Evolutionary conservation across 2,888 invertebrate genomes (phyloP).

Genomic region (Cephus pygmeus): DNA sequence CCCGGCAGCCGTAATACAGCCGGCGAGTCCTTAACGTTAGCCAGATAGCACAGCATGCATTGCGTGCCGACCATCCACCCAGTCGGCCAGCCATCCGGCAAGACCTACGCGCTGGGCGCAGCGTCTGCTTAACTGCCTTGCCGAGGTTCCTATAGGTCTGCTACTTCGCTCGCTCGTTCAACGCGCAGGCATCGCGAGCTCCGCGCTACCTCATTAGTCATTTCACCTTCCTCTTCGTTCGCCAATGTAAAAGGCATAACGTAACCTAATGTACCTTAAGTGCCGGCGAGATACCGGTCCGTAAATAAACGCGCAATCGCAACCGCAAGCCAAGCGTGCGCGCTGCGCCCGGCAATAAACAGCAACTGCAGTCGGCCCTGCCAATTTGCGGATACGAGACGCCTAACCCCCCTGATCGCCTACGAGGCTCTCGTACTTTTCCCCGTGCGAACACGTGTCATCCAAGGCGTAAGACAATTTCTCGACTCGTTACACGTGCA

Average conservation of each 20-base stretch:
- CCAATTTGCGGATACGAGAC: neutral
- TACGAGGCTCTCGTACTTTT: neutral
- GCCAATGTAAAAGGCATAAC: slow-evolving; percentile 31
- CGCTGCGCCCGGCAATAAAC: neutral
- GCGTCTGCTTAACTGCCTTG: slow-evolving; percentile 1
- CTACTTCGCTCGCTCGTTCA: neutral
- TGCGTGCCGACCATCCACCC: slow-evolving; percentile 34
- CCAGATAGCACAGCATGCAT: slow-evolving; percentile 41
- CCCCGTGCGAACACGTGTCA: neutral
- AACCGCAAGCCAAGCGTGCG: neutral
- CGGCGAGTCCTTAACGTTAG: slow-evolving; percentile 45
- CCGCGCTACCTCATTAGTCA: slow-evolving; percentile 28
- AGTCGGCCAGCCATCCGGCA: neutral
- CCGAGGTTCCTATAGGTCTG: neutral
- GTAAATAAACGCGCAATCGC: slow-evolving; percentile 38
- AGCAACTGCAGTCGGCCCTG: neutral
- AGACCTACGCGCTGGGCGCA: neutral
- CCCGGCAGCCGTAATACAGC: slow-evolving; percentile 35
- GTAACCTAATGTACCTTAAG: slow-evolving; percentile 35
- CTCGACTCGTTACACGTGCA: neutral
- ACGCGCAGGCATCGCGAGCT: slow-evolving; percentile 11
- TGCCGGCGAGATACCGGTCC: slow-evolving; percentile 31
- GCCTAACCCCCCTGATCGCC: neutral
- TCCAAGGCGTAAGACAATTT: neutral
- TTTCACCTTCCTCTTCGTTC: slow-evolving; percentile 24